Base-by-base conservation (phyloP, 2,797 vertebrate genomes). In the Chrysocyon brachyurus region DNA sequence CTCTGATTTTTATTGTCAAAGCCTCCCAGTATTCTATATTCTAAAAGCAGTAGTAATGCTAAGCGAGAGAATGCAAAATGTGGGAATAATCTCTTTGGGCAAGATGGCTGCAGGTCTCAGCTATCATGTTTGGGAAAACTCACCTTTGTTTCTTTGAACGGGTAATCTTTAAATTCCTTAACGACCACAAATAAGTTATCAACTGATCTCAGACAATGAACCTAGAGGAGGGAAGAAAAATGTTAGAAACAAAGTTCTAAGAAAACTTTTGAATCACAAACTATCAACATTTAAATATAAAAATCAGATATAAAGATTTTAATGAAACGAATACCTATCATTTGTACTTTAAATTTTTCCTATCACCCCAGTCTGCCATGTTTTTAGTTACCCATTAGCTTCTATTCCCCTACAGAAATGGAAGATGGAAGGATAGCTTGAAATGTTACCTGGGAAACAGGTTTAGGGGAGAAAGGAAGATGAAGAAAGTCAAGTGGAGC, bases 111-210 rank as follows among this genome's bases (percentile, higher is more conserved):
- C 78, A 83, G 81, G 78, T 89, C 66, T 89, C 66, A 85, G 40
- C 49, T 31, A 54, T 31, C 17, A 52, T 21, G n/a, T 75, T 57
- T 92, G 52, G 2, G 15, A 66, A 2, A 64, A 72, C 98, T 97
- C 97, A 99, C 99, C 99, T 99, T 99, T 68, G 98, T 99, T 84
- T 99, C 99, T 98, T 99, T 99, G 96, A 99, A 99, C 2, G 98
- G 98, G 84, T 99, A 99, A 96, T 99, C 98, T 82, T 99, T 99
- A 98, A 99, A 99, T 85, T 99, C 99, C 77, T 99, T 98, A 92
- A 99, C 99, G 19, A 99, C 99, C 68, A 99, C 99, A 98, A 99
- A 99, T 68, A 99, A 98, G 96, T 99, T 99, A 98, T 99, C 99
- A 97, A 99, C 99, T 57, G 99, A 99, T 96, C 99, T 99, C 54